Evolutionary conservation across 37 sponge, comb jelly and placozoan genomes (phyloP).

Genomic region (Chondrosia reniformis): DNA sequence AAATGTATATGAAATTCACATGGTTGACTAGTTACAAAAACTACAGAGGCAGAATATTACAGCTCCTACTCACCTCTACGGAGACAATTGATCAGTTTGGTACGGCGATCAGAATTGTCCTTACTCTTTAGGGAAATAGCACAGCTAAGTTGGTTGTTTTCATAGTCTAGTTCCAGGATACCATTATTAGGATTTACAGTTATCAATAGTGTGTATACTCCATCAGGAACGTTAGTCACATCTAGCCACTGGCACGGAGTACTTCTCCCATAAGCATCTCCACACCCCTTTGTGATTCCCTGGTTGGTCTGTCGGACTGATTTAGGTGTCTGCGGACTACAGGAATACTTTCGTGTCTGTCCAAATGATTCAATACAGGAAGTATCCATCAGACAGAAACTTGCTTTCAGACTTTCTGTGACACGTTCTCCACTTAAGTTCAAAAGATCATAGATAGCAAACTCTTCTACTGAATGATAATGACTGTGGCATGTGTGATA

Average conservation of each 20-base stretch:
- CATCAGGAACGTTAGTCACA: neutral
- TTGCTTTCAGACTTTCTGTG: slow-evolving; percentile 89
- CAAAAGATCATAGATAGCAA: slow-evolving; percentile 75
- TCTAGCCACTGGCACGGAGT: slow-evolving; percentile 19
- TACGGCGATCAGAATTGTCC: too few species aligned
- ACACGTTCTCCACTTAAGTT: slow-evolving; percentile 31
- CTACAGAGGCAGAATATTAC: too few species aligned
- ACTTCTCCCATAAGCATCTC: neutral
- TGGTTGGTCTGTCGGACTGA: neutral
- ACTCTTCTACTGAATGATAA: slow-evolving; percentile 85
- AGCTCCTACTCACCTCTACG: too few species aligned
- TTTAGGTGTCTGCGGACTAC: neutral
- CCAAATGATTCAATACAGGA: slow-evolving; percentile 47
- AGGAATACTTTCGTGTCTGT: too few species aligned
- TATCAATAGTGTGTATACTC: neutral
- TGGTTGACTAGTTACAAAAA: too few species aligned
- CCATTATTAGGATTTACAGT: neutral
- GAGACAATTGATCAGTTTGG: too few species aligned
- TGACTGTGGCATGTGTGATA: slow-evolving; percentile 88
- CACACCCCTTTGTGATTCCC: slow-evolving; percentile 1
- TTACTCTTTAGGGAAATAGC: neutral
- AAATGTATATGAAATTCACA: too few species aligned
- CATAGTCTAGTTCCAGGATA: neutral
- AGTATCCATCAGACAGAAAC: slow-evolving; percentile 89
- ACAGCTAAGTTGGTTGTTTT: neutral